Conservation (phyloP, 2,888 invertebrate genomes). For the Aspidiotus destructor region DNA sequence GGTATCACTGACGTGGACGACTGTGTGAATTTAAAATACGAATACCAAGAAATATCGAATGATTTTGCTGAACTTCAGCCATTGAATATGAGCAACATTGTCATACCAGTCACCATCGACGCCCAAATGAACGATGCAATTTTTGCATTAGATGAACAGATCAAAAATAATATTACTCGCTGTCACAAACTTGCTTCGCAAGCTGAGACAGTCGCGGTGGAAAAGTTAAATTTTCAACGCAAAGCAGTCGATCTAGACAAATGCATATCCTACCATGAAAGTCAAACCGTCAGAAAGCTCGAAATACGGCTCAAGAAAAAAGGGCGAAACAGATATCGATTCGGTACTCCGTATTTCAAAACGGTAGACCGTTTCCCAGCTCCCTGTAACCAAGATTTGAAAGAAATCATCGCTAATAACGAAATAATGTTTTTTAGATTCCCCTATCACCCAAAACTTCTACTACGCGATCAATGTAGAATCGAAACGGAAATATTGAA, state of each 20-base stretch:
- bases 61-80: not conserved
- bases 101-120: not conserved
- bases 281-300: not conserved
- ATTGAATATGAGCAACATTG: not conserved
- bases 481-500: slow-evolving; percentile 11
- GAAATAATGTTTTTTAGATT: slow-evolving; percentile 8
- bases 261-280: too few species aligned
- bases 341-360: slow-evolving; percentile 26
- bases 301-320: slow-evolving; percentile 2
- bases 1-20: not conserved
- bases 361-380: slow-evolving; percentile 10
- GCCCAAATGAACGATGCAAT: not conserved
- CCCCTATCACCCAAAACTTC: slow-evolving; percentile 6
- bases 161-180: slow-evolving; percentile 1
- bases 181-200: not conserved
- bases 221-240: slow-evolving; percentile 2
- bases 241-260: not conserved
- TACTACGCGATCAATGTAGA: not conserved
- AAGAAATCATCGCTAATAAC: not conserved
- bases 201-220: not conserved
- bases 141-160: slow-evolving; percentile 4
- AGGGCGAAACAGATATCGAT: not conserved
- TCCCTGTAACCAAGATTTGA: slow-evolving; percentile 7
- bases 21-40: too few species aligned
- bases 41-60: not conserved